Evolutionary conservation across 2,888 invertebrate species (phyloP).

Genomic region (Pterostichus niger): DNA sequence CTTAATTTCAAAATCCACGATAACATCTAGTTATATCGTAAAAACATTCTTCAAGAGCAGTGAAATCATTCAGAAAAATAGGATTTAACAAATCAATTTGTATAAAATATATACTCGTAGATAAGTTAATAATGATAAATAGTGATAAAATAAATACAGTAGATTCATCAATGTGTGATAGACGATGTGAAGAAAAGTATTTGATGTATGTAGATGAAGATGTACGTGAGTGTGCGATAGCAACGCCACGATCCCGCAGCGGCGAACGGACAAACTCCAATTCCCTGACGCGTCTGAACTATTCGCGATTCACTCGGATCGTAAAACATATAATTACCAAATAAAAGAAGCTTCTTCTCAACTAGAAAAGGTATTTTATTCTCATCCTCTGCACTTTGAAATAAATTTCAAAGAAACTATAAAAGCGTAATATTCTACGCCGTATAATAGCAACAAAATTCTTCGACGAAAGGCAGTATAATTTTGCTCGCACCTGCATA

Average conservation of each 20-base stretch:
- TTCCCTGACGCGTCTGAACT: constrained; percentile 62
- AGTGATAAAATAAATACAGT: background rate
- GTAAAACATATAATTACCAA: constrained; percentile 67
- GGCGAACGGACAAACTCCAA: constrained; percentile 30
- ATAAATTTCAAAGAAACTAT: constrained; percentile 68
- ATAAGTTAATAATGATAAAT: background rate
- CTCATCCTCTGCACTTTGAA: constrained; percentile 67
- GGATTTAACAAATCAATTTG: too few relatives aligned
- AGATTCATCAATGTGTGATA: background rate
- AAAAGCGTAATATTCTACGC: constrained; percentile 67
- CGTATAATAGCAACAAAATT: constrained; percentile 66
- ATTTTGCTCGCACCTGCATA: constrained; percentile 59
- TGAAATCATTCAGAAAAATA: background rate
- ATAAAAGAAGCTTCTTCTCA: constrained; percentile 66
- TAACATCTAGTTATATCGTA: too few relatives aligned
- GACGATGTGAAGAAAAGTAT: background rate
- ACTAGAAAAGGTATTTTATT: constrained; percentile 67
- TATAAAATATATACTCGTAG: background rate
- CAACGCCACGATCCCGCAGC: constrained; percentile 5
- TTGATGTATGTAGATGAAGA: constrained; percentile 6
- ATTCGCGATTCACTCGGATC: constrained; percentile 64
- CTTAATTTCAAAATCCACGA: too few relatives aligned
- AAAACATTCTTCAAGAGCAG: too few relatives aligned
- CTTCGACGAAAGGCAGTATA: constrained; percentile 66
- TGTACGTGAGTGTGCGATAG: background rate